Evolutionary conservation across 2,888 invertebrate genomes (phyloP).

Genomic region (Meghimatium bilineatum): DNA sequence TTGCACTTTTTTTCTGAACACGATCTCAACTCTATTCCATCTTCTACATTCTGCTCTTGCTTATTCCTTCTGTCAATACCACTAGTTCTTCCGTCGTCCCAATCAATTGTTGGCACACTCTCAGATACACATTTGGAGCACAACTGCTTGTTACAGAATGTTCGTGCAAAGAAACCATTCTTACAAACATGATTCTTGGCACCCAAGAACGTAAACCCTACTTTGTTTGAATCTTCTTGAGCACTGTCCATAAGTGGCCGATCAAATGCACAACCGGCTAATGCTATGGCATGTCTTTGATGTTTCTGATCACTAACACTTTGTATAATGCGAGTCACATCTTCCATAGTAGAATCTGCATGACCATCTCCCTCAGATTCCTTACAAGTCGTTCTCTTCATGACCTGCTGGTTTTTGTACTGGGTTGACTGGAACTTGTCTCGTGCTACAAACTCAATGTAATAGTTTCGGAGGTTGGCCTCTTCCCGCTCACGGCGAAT

Average conservation of each 20-base stretch:
- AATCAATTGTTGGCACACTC: conserved; percentile 42
- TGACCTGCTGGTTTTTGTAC: conserved; percentile 43
- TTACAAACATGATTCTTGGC: conserved; percentile 41
- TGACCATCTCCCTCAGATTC: background rate
- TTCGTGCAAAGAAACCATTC: conserved; percentile 39
- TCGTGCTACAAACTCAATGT: conserved; percentile 61
- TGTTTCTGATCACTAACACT: background rate
- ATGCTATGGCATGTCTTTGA: conserved; percentile 7
- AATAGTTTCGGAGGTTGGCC: conserved; percentile 62
- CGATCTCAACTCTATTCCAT: conserved; percentile 16
- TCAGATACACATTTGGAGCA: conserved; percentile 47
- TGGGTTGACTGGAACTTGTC: conserved; percentile 48
- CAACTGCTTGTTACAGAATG: conserved; percentile 45
- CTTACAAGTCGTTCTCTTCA: conserved; percentile 32
- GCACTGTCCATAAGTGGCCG: background rate
- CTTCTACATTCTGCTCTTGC: background rate
- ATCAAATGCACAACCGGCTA: conserved; percentile 21
- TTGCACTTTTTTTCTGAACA: background rate
- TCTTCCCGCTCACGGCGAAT: conserved; percentile 67
- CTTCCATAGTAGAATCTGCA: background rate
- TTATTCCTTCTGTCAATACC: background rate
- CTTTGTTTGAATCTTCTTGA: conserved; percentile 10
- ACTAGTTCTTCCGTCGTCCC: conserved; percentile 31
- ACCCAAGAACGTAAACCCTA: conserved; percentile 39
- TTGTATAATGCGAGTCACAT: background rate